phyloP scores from a whole-genome alignment of 2,113 vertebrate genomes.

The Oceanodroma tethys region DNA sequence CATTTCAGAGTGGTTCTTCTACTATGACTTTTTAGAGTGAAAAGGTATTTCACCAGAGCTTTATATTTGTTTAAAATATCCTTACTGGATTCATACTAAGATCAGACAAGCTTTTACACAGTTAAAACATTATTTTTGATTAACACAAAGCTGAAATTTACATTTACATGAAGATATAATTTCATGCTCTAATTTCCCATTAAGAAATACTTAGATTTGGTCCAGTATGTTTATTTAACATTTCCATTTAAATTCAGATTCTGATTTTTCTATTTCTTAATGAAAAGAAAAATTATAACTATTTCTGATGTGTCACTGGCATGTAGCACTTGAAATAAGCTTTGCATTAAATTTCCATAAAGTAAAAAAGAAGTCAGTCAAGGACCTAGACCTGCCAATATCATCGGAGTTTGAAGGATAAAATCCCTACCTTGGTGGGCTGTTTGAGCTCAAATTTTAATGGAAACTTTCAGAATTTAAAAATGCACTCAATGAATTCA shows the following conservation, averaged over 20 bases:
- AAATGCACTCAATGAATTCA: neutral
- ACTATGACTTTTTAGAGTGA: neutral
- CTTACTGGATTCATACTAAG: neutral
- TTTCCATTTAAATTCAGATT: conserved; percentile 2
- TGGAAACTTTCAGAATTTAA: neutral
- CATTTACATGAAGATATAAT: conserved; percentile 1
- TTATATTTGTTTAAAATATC: neutral
- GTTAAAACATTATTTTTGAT: neutral
- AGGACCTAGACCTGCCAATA: neutral
- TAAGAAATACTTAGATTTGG: neutral
- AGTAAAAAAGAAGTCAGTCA: neutral
- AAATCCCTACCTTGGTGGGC: neutral
- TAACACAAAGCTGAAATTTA: neutral
- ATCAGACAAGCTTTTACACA: neutral
- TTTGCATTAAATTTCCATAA: neutral
- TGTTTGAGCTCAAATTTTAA: neutral
- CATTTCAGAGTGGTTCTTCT: neutral
- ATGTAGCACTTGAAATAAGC: neutral
- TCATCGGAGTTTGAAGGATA: neutral
- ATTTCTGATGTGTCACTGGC: neutral
- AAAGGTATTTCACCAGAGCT: neutral
- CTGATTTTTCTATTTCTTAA: neutral
- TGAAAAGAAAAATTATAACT: neutral
- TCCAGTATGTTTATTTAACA: neutral
- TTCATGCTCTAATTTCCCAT: conserved; percentile 5